Percentiles rank a stretch among this genome's conserved stretches.
Conservation (phyloP, 2,797 vertebrate genomes). For the Vultur gryphus region DNA sequence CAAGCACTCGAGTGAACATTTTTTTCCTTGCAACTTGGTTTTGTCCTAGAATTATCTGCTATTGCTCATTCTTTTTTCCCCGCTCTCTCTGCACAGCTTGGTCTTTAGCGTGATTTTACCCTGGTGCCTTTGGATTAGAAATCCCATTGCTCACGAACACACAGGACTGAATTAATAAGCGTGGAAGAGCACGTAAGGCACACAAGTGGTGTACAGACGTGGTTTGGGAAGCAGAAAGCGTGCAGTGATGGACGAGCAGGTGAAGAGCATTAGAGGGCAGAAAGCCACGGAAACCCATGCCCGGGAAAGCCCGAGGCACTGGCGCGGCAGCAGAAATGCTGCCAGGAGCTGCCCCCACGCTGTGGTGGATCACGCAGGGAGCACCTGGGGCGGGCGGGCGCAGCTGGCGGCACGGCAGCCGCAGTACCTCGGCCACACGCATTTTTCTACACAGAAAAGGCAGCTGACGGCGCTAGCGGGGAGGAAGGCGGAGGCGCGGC, state of each 20-base stretch:
- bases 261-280: accelerated
- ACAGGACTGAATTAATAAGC: accelerated
- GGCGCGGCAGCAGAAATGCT: too few relatives aligned
- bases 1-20: not conserved
- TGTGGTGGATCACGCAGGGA: accelerated
- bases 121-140: not conserved
- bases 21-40: not conserved
- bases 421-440: not conserved
- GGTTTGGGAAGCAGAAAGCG: too few relatives aligned
- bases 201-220: accelerated
- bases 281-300: accelerated
- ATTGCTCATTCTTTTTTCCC: not conserved
- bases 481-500: not conserved
- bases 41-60: not conserved
- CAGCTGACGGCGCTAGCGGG: not conserved
- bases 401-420: not conserved
- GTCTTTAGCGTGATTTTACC: not conserved
- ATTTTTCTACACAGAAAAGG: accelerated
- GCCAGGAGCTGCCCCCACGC: too few relatives aligned
- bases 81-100: not conserved
- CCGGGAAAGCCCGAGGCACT: not conserved
- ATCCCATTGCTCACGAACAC: not conserved
- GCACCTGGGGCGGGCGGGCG: accelerated
- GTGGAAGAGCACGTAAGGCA: too few relatives aligned
- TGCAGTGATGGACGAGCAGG: accelerated